phyloP scores from a whole-genome alignment of 2,888 invertebrate genomes.

The Drosophila multiciliata region DNA sequence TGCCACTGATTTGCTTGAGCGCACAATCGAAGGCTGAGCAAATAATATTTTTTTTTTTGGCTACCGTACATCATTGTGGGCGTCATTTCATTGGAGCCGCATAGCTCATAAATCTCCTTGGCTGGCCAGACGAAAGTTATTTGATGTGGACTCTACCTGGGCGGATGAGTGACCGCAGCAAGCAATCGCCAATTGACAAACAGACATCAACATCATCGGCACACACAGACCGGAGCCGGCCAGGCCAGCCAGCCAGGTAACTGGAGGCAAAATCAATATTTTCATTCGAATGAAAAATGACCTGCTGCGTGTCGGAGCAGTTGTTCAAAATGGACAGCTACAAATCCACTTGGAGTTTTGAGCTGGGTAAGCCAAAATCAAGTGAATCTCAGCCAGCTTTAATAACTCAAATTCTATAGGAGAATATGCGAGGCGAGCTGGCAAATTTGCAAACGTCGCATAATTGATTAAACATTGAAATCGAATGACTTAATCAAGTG shows the following conservation, averaged over 20 bases:
- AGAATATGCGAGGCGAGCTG: constrained; percentile 13
- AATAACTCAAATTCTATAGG: constrained; percentile 30
- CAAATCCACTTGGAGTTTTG: constrained; percentile 37
- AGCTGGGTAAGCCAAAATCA: constrained; percentile 31
- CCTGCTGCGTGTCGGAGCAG: constrained; percentile 52
- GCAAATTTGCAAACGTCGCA: constrained; percentile 71
- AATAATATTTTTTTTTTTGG: constrained; percentile 63
- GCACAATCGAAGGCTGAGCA: constrained; percentile 46
- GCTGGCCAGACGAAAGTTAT: constrained; percentile 38
- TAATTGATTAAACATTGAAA: constrained; percentile 74
- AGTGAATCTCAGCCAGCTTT: constrained; percentile 33
- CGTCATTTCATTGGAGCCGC: constrained; percentile 76
- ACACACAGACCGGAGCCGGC: constrained; percentile 3
- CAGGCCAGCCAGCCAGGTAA: constrained; percentile 4
- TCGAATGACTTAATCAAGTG: constrained; percentile 75
- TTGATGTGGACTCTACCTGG: constrained; percentile 34
- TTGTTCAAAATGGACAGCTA: constrained; percentile 58
- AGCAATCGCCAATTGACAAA: constrained; percentile 80
- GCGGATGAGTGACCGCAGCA: constrained; percentile 50
- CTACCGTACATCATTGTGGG: constrained; percentile 20
- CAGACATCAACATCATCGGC: constrained; percentile 74
- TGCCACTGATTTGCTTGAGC: constrained; percentile 58
- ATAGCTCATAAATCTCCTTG: constrained; percentile 77
- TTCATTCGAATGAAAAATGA: constrained; percentile 81
- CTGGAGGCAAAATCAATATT: constrained; percentile 75